A percentile compares a stretch with the other conserved stretches of the same genome.
Conservation (phyloP, 2,797 vertebrate species). For the Merluccius polli region DNA sequence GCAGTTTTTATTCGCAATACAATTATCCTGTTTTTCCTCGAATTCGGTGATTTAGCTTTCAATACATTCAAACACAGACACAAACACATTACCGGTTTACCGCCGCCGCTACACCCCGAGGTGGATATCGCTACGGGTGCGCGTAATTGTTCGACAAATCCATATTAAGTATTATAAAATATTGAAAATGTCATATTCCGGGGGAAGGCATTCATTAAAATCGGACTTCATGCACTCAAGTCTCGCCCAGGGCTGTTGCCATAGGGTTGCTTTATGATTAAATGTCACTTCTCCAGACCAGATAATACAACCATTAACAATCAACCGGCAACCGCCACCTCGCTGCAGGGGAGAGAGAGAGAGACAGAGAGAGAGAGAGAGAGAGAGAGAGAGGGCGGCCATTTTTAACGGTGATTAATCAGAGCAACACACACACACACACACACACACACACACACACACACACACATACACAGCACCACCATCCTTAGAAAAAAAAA, state of each 20-base stretch:
- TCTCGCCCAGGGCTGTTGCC: constrained; percentile 9
- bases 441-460: neutral
- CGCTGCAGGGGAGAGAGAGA: constrained; percentile 13
- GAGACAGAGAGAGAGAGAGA: too few species aligned
- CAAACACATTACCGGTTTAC: neutral
- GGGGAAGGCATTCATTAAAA: constrained; percentile 6
- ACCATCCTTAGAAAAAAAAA: constrained; percentile 32
- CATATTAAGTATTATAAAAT: neutral
- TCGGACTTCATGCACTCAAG: neutral
- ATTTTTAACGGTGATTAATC: constrained; percentile 46
- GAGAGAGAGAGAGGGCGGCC: constrained; percentile 40
- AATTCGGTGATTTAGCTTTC: neutral
- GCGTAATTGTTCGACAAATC: neutral
- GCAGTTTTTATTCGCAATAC: neutral
- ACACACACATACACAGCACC: neutral
- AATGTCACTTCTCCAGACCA: constrained; percentile 37
- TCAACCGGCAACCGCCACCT: constrained; percentile 40
- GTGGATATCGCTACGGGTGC: neutral
- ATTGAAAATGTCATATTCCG: neutral
- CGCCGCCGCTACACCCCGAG: neutral
- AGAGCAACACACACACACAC: constrained; percentile 25
- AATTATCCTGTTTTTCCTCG: neutral
- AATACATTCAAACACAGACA: neutral
- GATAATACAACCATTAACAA: constrained; percentile 37
- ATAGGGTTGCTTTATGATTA: constrained; percentile 21